A percentile compares a stretch with the other conserved stretches of the same genome.
phyloP scores from a whole-genome alignment of 2,113 vertebrate species.

The Onychostruthus taczanowskii region DNA sequence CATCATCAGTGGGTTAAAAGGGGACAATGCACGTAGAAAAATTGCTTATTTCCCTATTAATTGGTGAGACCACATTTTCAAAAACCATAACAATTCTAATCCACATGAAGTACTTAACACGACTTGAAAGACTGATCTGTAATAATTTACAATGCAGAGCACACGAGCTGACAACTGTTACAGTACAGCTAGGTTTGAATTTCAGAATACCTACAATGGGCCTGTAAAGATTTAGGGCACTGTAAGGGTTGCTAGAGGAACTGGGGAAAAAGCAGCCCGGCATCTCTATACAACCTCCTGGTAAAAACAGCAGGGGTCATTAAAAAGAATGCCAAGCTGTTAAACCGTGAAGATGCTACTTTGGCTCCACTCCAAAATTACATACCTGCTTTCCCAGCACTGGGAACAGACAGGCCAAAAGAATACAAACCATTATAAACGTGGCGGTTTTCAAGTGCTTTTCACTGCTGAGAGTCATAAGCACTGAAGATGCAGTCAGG shows the following conservation, averaged over 20 bases:
- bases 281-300: not conserved
- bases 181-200: not conserved
- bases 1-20: not conserved
- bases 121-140: not conserved
- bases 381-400: not conserved
- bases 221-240: not conserved
- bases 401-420: not conserved
- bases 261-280: not conserved
- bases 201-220: not conserved
- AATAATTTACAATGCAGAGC: not conserved
- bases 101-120: not conserved
- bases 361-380: not conserved
- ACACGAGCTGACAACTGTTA: not conserved
- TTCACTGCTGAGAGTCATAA: not conserved
- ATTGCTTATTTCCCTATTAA: not conserved
- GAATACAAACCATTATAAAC: not conserved
- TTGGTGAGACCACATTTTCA: not conserved
- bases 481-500: not conserved
- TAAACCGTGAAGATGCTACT: not conserved
- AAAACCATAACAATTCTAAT: not conserved
- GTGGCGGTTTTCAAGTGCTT: not conserved
- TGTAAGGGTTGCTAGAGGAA: not conserved
- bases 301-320: not conserved
- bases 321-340: not conserved
- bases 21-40: fast-evolving